A percentile compares a stretch with the other conserved stretches of the same genome.
Evolutionary conservation across 2,888 invertebrate genomes (phyloP).

Genomic region (Apocheima hispidaria): DNA sequence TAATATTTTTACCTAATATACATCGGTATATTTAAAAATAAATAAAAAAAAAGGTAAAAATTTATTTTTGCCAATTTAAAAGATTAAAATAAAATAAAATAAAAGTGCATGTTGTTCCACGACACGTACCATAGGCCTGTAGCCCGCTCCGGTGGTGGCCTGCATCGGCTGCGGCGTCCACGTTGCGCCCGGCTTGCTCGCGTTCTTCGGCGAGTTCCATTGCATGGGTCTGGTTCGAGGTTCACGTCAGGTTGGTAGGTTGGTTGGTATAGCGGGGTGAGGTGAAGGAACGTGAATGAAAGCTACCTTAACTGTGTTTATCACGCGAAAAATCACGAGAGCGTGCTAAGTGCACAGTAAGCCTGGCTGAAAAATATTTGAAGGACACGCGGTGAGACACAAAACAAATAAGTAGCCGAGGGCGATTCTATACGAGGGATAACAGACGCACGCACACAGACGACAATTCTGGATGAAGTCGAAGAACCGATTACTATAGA

Average conservation of each 20-base stretch:
- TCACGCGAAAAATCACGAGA: too few species aligned
- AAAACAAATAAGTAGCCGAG: too few species aligned
- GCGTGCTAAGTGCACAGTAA: not conserved
- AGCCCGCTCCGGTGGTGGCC: constrained; percentile 94
- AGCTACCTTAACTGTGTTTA: constrained; percentile 4
- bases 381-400: too few species aligned
- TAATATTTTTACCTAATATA: too few species aligned
- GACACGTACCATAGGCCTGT: constrained; percentile 93
- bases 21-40: too few species aligned
- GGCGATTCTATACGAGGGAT: too few species aligned
- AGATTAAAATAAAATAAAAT: not conserved
- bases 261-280: not conserved
- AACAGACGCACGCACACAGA: too few species aligned
- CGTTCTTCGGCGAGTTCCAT: constrained; percentile 96
- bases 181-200: constrained; percentile 91
- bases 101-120: constrained; percentile 3
- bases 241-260: constrained; percentile 30
- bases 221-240: constrained; percentile 90
- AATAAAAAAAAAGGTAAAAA: not conserved
- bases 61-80: not conserved
- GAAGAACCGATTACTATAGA: too few species aligned
- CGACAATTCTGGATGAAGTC: too few species aligned
- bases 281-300: constrained; percentile 44
- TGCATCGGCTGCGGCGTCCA: constrained; percentile 97
- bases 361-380: not conserved